Percentiles rank a stretch among this genome's conserved stretches.
These are phyloP conservation scores for Molorchus minor DNA, from an alignment of 2,888 invertebrate species.

Conservation along the genomic window DNA sequence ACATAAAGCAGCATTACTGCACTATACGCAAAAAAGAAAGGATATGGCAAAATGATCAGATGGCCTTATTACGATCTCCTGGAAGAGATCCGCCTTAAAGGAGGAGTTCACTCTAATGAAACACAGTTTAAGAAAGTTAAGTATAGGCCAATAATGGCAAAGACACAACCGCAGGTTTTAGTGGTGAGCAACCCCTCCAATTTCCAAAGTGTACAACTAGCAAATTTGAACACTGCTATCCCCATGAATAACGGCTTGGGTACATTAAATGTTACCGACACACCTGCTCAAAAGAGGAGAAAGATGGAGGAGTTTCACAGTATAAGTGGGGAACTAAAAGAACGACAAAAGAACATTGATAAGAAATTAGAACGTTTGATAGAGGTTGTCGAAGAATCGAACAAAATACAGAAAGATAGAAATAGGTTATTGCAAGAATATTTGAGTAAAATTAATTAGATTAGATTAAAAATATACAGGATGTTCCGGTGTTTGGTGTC, in stretches of 20 bases:
- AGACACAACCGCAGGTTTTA: neutral
- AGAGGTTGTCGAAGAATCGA: neutral
- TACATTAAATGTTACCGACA: neutral
- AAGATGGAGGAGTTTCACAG: neutral
- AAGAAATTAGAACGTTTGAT: neutral
- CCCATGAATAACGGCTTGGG: neutral
- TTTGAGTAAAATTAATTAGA: neutral
- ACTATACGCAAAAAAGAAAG: neutral
- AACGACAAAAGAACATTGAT: neutral
- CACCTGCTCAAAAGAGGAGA: neutral
- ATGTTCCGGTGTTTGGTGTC: no score
- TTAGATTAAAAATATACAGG: neutral
- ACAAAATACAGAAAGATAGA: neutral
- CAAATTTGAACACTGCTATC: neutral
- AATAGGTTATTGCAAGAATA: neutral
- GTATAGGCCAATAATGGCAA: neutral
- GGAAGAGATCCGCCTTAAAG: neutral
- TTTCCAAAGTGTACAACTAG: neutral
- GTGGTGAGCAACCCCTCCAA: neutral
- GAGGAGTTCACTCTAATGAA: neutral
- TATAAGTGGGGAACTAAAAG: neutral
- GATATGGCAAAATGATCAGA: neutral
- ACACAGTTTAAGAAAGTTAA: neutral
- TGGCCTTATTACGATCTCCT: slow-evolving; percentile 1
- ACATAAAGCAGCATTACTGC: neutral